Conservation (phyloP, 2,888 invertebrate genomes). For the Lasius fuliginosus region DNA sequence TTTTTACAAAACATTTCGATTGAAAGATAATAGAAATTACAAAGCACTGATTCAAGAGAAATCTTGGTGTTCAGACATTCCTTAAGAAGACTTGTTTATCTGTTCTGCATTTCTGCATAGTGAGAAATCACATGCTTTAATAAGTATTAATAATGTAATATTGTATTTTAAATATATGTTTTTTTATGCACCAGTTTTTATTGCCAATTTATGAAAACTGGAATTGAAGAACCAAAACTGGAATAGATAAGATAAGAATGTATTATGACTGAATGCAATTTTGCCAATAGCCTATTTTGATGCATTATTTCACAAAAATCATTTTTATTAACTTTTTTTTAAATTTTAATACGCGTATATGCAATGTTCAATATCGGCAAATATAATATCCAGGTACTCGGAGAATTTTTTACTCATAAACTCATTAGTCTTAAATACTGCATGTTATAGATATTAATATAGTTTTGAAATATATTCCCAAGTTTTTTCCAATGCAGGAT, state of each 20-base stretch:
- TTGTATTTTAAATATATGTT: conserved; percentile 9
- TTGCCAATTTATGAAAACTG: conserved; percentile 18
- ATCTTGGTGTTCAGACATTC: conserved; percentile 30
- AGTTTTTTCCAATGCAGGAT: background rate
- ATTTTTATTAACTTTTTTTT: conserved; percentile 7
- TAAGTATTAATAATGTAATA: conserved; percentile 12
- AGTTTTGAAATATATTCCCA: background rate
- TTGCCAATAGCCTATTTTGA: conserved; percentile 17
- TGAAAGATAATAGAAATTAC: conserved; percentile 10
- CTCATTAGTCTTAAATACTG: background rate
- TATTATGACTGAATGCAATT: conserved; percentile 32
- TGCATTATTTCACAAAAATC: conserved; percentile 13
- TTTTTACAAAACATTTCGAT: conserved; percentile 46
- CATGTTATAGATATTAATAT: background rate
- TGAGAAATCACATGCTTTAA: conserved; percentile 6
- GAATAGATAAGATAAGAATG: conserved; percentile 23
- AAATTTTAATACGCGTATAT: conserved; percentile 3
- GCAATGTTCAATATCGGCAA: background rate
- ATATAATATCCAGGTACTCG: conserved; percentile 42
- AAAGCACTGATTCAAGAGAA: background rate
- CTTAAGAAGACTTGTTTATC: conserved; percentile 21
- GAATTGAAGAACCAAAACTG: conserved; percentile 3
- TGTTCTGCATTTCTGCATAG: conserved; percentile 33
- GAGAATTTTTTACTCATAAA: conserved; percentile 21
- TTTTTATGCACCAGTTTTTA: conserved; percentile 6